Conservation (phyloP, 2,113 vertebrate species). For the Ptychochromis oligacanthus region DNA sequence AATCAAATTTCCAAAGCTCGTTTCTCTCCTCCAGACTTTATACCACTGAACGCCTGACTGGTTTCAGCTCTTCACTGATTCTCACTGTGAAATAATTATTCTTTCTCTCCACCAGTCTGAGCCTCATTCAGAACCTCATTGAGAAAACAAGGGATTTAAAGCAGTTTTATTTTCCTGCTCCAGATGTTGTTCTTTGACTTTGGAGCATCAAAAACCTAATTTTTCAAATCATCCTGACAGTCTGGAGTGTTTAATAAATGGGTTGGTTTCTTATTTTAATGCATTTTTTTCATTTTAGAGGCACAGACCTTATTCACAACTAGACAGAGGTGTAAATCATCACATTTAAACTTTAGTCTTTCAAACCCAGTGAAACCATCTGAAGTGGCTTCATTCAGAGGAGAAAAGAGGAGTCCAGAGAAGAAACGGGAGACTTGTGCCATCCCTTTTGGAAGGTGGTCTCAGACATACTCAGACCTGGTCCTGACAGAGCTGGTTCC, state of each 20-base stretch:
- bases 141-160: not conserved
- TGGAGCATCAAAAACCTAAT: not conserved
- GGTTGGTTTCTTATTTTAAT: not conserved
- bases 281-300: not conserved
- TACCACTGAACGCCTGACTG: not conserved
- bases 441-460: not conserved
- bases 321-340: not conserved
- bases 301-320: not conserved
- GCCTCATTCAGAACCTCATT: not conserved
- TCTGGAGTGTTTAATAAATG: not conserved
- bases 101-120: not conserved
- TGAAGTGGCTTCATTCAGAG: not conserved
- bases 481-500: not conserved
- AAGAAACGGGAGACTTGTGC: not conserved
- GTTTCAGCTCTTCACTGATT: not conserved
- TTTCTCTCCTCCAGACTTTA: not conserved
- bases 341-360: too few relatives aligned
- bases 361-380: not conserved
- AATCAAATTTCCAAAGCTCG: not conserved
- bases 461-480: conserved; percentile 47
- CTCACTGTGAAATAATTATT: not conserved
- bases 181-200: not conserved
- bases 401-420: not conserved
- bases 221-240: not conserved
- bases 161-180: not conserved